phyloP scores from a whole-genome alignment of 2,888 invertebrate species.

The Lasioglossum oenotherae region DNA sequence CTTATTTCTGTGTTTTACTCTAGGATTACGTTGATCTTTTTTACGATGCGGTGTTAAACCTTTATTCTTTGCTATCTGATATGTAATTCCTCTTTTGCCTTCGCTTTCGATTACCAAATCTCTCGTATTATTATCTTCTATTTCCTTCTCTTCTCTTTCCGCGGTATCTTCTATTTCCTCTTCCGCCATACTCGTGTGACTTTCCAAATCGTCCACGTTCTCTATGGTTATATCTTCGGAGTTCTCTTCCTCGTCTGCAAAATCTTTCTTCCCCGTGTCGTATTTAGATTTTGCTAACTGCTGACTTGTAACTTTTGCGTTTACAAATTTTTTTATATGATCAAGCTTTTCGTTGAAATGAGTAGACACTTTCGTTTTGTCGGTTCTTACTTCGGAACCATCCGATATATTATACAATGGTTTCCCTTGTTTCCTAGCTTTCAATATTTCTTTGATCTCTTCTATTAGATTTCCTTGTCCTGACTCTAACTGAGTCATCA shows the following conservation, averaged over 20 bases:
- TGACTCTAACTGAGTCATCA: slow-evolving; percentile 90
- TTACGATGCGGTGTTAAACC: slow-evolving; percentile 96
- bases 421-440: slow-evolving; percentile 85
- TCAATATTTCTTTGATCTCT: slow-evolving; percentile 88
- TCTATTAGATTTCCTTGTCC: slow-evolving; percentile 89
- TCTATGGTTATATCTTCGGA: slow-evolving; percentile 35
- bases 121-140: slow-evolving; percentile 62
- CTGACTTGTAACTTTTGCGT: not conserved
- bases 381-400: slow-evolving; percentile 50
- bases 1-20: slow-evolving; percentile 97
- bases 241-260: slow-evolving; percentile 9
- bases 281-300: slow-evolving; percentile 52
- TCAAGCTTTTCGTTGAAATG: slow-evolving; percentile 28
- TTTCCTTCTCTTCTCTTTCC: slow-evolving; percentile 44
- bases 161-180: slow-evolving; percentile 65
- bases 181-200: slow-evolving; percentile 43
- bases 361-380: slow-evolving; percentile 74
- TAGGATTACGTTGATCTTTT: slow-evolving; percentile 96
- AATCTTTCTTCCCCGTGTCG: slow-evolving; percentile 8
- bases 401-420: slow-evolving; percentile 80
- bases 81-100: slow-evolving; percentile 93
- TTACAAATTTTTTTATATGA: slow-evolving; percentile 20
- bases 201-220: slow-evolving; percentile 35
- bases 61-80: slow-evolving; percentile 98
- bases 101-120: slow-evolving; percentile 67